Evolutionary conservation across 2,113 vertebrate genomes (phyloP).

Genomic region (Semnornis frantzii): DNA sequence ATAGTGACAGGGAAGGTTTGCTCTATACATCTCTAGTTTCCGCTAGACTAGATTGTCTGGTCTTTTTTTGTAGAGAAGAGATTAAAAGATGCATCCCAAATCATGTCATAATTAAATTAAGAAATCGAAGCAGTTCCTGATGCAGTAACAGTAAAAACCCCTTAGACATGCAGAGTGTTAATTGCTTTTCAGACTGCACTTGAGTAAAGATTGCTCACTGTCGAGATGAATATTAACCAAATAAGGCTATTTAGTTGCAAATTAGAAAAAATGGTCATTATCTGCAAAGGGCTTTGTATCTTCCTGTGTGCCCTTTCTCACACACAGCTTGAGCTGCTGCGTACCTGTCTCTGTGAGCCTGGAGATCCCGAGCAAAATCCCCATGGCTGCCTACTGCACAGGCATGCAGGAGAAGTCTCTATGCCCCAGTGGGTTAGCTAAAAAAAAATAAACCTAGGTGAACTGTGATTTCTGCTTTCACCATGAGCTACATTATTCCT

Average conservation of each 20-base stretch:
- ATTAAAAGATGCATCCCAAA: not conserved
- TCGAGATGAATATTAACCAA: not conserved
- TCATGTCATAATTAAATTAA: not conserved
- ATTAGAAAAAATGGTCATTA: not conserved
- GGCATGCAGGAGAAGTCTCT: not conserved
- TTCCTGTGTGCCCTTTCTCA: not conserved
- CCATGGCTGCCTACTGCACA: not conserved
- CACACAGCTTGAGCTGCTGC: not conserved
- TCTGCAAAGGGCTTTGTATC: not conserved
- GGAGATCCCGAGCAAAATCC: not conserved
- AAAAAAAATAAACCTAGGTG: not conserved
- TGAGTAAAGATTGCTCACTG: not conserved
- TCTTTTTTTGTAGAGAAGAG: not conserved
- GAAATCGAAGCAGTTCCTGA: not conserved
- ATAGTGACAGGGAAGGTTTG: not conserved
- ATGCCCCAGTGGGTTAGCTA: not conserved
- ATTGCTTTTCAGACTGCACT: slow-evolving; percentile 1
- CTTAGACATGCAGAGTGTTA: not conserved
- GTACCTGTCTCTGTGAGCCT: not conserved
- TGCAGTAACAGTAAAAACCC: not conserved
- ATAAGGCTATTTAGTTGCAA: not conserved
- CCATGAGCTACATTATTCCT: not conserved
- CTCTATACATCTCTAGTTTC: not conserved
- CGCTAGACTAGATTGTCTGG: not conserved
- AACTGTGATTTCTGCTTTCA: not conserved